Evolutionary conservation across 2,888 invertebrate species (phyloP).

Genomic region (Cabera pusaria): DNA sequence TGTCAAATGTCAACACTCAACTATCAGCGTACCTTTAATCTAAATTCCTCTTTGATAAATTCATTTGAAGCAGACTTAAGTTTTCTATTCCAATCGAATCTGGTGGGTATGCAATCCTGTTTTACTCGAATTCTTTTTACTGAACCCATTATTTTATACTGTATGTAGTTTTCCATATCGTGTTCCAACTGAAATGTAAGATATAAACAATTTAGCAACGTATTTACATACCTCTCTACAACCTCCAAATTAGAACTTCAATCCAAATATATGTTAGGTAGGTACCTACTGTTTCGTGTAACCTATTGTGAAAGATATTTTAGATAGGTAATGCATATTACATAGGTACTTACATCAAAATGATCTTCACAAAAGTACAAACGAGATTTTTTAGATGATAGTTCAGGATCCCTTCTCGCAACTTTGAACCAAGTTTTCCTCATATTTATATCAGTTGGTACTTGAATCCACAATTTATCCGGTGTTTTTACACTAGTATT

Average conservation of each 20-base stretch:
- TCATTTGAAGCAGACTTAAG: no score
- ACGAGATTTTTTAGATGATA: background rate
- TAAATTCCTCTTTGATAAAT: no score
- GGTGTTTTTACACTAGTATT: constrained; percentile 1
- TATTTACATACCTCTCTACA: no score
- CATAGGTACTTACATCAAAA: constrained; percentile 3
- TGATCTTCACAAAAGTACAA: background rate
- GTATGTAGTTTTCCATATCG: constrained; percentile 1
- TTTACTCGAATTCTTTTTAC: background rate
- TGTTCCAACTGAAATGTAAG: background rate
- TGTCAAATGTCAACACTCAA: no score
- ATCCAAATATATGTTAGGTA: no score
- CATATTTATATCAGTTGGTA: background rate
- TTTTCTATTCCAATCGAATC: constrained; percentile 2
- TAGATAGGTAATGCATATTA: no score
- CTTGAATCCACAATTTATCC: background rate
- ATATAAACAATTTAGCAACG: no score
- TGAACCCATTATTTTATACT: constrained; percentile 1
- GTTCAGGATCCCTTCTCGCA: background rate
- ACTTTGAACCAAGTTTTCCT: background rate
- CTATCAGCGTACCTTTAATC: no score
- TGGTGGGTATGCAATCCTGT: background rate
- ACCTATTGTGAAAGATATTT: no score
- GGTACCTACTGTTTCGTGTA: no score
- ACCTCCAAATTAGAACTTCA: no score